Conservation (phyloP, 2,113 vertebrate genomes). For the Colistium nudipinnis region DNA sequence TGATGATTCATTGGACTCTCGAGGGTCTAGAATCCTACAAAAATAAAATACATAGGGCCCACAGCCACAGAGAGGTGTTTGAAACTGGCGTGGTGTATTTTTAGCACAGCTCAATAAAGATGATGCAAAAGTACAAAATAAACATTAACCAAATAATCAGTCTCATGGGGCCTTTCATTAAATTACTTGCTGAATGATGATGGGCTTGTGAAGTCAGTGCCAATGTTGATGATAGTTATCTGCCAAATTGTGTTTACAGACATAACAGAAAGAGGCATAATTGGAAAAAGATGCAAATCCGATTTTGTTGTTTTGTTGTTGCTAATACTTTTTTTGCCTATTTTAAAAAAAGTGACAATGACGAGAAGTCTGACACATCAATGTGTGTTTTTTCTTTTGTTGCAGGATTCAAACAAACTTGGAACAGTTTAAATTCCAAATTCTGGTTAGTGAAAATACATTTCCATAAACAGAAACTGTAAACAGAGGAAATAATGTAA, state of each 20-base stretch:
- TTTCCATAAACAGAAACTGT: conserved; percentile 18
- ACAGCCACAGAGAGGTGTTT: too few species aligned
- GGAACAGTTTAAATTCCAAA: conserved; percentile 19
- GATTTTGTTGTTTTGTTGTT: background rate
- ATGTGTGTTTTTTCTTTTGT: background rate
- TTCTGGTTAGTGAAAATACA: background rate
- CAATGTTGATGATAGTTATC: background rate
- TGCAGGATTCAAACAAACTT: background rate
- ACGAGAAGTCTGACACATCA: background rate
- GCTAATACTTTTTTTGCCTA: background rate
- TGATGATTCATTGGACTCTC: too few species aligned
- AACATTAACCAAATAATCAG: background rate
- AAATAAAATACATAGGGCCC: too few species aligned
- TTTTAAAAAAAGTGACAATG: background rate
- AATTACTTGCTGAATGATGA: background rate
- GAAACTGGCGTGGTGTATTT: background rate
- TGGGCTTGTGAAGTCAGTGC: background rate
- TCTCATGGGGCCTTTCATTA: background rate
- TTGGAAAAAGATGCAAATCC: background rate
- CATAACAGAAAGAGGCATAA: background rate
- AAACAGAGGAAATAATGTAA: conserved; percentile 11
- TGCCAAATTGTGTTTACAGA: background rate
- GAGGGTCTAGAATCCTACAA: too few species aligned
- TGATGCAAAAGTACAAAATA: too few species aligned
- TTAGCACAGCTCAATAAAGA: background rate